Evolutionary conservation across 2,113 vertebrate species (phyloP), one percentile per base, ranked within the genome.

Genomic region (Falco punctatus): DNA sequence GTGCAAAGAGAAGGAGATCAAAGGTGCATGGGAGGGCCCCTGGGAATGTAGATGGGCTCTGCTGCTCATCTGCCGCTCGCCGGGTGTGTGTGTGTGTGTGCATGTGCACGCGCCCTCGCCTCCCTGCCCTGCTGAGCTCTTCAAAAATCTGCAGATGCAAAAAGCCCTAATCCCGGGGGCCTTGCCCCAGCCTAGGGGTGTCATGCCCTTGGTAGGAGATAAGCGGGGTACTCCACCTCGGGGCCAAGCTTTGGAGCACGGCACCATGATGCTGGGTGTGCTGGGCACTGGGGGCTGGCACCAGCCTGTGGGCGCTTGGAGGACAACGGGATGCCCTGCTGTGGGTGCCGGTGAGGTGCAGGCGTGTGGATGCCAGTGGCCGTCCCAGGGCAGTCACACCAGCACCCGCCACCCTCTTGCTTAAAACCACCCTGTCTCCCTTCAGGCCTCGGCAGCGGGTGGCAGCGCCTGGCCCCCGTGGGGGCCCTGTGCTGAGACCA

Each of bases 391-490:
- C 86, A 74, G 51, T 28, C 57, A 26, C 18, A 9, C 6, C 64
- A 77, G n/a, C 49, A 52, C 38, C 61, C 58, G 27, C 9, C 7
- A 1, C 4, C 27, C 23, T 22, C 15, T 69, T 17, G 4, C 10
- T 28, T 54, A 58, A 88, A 62, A 54, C 33, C 35, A 11, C n/a
- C 26, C 23, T 15, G 9, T 61, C 35, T 65, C 57, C 74, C 46
- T 67, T 17, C 20, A 18, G 54, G 13, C 23, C 44, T 48, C 32
- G 82, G 61, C 44, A 48, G 33, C 0, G 2, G 66, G 66, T 48
- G 65, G 59, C 54, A 33, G 30, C 1, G 1, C 28, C 42, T 2
- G 0, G 42, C 40, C 48, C 75, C 66, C 1, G 0, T 0, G 0
- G 55, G 13, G 44, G 6, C n/a, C 30, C 85, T 42, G 79, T 1